Base-by-base conservation (phyloP, 2,888 invertebrate species). In the Lamproptera curius region DNA sequence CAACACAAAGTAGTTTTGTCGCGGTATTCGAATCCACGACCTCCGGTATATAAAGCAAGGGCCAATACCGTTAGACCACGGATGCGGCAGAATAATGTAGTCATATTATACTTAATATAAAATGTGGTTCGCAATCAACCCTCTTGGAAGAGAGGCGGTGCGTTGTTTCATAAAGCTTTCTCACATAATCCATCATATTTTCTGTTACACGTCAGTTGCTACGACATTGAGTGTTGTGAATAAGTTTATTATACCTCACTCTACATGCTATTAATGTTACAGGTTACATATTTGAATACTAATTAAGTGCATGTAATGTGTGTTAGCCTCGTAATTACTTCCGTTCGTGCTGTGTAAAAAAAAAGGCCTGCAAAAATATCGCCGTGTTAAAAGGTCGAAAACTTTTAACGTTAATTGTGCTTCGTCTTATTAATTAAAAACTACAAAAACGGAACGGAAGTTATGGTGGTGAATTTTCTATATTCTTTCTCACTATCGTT, bases 201-300 rank as follows among this genome's bases (percentile, higher is more conserved):
- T 42, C 33, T 42, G 42, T 38, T 34, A 42, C 3, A 14, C 33
- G 38, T 26, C 47, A 39, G 42, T 42, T 38, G 16, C 38, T 31
- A 38, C 36, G 47, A 42, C 38, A 20, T 42, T 47, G 38, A 37
- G 38, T 42, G 42, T 31, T 38, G 26, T 23, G 36, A 34, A 46
- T 41, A 33, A 42, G 42, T 48, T 42, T 42, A 38, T 48, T 48
- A 37, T 34, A 28, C 26, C 10, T 11, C 28, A 28, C 33, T 23
- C 26, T 20, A 26, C 38, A 42, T 33, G 42, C 41, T 33, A 11
- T 16, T 42, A 38, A 48, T 42, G 38, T 38, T 38, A n/a, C 42
- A 28, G 8, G 37, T 20, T 16, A 33, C 42, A 38, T 34, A 42
- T 48, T 38, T 48, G 38, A 42, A 48, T 48, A 48, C 42, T 42